Conservation (phyloP, 2,888 invertebrate species). For the Lepidonotus clava region DNA sequence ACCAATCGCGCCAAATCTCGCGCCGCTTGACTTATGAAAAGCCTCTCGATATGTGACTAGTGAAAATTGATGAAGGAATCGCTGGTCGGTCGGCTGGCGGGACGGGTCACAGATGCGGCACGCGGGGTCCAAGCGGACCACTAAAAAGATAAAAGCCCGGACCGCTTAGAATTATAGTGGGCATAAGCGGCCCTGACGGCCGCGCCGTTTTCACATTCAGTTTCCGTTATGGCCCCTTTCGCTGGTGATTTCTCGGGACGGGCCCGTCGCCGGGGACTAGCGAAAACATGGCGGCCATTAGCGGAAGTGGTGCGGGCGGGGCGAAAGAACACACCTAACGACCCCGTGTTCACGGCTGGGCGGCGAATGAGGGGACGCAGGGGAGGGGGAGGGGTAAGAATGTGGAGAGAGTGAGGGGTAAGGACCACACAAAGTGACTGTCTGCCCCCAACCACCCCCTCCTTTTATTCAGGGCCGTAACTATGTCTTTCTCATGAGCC, state of each 20-base stretch:
- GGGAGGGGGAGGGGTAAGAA: background rate
- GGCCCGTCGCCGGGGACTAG: background rate
- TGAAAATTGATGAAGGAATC: slow-evolving; percentile 48
- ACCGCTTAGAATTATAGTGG: slow-evolving; percentile 29
- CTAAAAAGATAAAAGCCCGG: slow-evolving; percentile 37
- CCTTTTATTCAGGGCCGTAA: too few relatives aligned
- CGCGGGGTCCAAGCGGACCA: background rate
- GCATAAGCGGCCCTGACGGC: slow-evolving; percentile 26
- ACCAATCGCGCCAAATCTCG: slow-evolving; percentile 45
- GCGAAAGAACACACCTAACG: slow-evolving; percentile 32
- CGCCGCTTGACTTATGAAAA: slow-evolving; percentile 47
- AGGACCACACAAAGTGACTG: background rate
- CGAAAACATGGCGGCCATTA: background rate
- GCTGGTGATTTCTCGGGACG: background rate
- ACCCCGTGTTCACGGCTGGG: slow-evolving; percentile 8
- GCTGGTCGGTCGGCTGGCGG: background rate
- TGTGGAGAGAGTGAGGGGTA: background rate
- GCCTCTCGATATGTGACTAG: slow-evolving; percentile 48
- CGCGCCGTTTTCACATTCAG: slow-evolving; percentile 28
- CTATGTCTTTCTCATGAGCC: too few relatives aligned
- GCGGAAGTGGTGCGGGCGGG: slow-evolving; percentile 5
- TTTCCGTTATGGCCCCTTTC: slow-evolving; percentile 10
- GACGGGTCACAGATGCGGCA: slow-evolving; percentile 35
- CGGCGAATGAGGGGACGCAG: slow-evolving; percentile 14
- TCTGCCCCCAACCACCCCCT: too few relatives aligned